A percentile compares a stretch with the other conserved stretches of the same genome.
Conservation (phyloP, 1,140 invertebrate genomes). For the Ceratosolen solmsi region DNA sequence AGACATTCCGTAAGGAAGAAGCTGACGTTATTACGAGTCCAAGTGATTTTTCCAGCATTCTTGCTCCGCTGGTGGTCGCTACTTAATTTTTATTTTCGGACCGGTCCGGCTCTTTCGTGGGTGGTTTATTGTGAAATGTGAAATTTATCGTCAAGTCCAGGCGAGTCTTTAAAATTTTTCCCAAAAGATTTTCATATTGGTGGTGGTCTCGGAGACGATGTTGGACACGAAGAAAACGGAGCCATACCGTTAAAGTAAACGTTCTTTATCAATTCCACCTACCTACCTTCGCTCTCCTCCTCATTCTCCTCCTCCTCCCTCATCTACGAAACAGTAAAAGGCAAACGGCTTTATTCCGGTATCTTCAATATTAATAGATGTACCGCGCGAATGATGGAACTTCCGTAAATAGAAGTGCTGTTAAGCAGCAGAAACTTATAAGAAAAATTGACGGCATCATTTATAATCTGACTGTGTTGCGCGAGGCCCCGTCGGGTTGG, state of each 20-base stretch:
- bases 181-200: not conserved
- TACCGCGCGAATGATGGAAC: not conserved
- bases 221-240: too few species aligned
- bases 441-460: not conserved
- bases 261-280: not conserved
- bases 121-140: too few species aligned
- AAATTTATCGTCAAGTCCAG: too few species aligned
- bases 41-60: not conserved
- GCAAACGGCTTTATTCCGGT: not conserved
- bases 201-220: too few species aligned
- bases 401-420: not conserved
- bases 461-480: constrained; percentile 5
- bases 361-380: not conserved
- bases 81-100: not conserved
- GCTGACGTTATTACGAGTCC: too few species aligned
- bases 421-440: not conserved
- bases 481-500: not conserved
- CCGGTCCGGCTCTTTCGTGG: not conserved
- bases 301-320: too few species aligned
- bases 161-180: not conserved
- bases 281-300: too few species aligned
- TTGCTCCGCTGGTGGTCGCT: not conserved
- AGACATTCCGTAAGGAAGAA: too few species aligned
- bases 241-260: not conserved
- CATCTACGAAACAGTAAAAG: too few species aligned